Evolutionary conservation across 2,113 vertebrate genomes (phyloP).

Genomic region (Engraulis encrasicolus): DNA sequence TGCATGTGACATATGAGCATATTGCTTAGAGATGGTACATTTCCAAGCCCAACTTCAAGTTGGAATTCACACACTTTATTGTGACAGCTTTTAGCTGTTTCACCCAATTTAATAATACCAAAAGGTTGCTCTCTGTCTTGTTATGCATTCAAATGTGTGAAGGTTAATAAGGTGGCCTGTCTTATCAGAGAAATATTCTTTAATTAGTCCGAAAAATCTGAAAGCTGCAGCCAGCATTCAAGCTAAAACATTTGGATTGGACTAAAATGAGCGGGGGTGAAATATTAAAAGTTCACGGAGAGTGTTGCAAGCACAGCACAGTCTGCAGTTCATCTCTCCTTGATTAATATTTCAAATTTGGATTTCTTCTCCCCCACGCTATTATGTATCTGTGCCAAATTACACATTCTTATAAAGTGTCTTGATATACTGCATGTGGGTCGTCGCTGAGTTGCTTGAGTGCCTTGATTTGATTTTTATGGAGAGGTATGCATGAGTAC

Average conservation of each 20-base stretch:
- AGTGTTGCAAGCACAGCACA: not conserved
- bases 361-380: not conserved
- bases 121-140: no score
- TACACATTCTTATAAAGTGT: constrained; percentile 11
- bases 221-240: not conserved
- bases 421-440: no score
- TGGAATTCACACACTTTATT: no score
- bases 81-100: no score
- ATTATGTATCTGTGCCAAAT: not conserved
- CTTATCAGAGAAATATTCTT: not conserved
- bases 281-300: not conserved
- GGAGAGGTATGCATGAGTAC: no score
- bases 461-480: no score
- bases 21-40: no score
- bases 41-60: no score
- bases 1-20: no score
- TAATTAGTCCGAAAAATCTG: not conserved
- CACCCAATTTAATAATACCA: no score
- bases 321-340: not conserved
- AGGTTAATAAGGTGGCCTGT: not conserved
- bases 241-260: not conserved
- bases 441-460: not conserved
- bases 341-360: not conserved
- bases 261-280: not conserved
- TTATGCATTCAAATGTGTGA: not conserved